Evolutionary conservation across 2,113 vertebrate genomes (phyloP).

Genomic region (Raphicerus campestris): DNA sequence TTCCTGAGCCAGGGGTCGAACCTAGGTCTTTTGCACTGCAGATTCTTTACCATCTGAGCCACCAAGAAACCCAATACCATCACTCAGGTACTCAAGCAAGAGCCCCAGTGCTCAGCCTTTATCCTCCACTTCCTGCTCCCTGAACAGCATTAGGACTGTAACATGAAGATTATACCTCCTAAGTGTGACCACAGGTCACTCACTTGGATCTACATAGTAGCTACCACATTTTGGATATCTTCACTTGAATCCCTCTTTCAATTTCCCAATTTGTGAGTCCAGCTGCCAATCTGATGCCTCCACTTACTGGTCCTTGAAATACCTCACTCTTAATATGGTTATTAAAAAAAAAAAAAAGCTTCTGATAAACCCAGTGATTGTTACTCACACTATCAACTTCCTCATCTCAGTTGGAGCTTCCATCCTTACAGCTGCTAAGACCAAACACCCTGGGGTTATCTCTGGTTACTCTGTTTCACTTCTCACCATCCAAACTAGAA

Average conservation of each 20-base stretch:
- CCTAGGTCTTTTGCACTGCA: not conserved
- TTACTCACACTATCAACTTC: not conserved
- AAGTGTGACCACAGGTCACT: not conserved
- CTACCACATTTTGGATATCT: not conserved
- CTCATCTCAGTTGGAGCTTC: not conserved
- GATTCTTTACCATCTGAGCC: not conserved
- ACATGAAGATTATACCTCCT: not conserved
- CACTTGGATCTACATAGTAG: not conserved
- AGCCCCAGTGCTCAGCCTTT: not conserved
- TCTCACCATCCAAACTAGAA: not conserved
- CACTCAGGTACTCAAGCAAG: not conserved
- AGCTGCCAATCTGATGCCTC: not conserved
- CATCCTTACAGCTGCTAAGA: not conserved
- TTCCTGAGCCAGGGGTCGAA: not conserved
- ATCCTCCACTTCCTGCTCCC: not conserved
- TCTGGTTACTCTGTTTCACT: not conserved
- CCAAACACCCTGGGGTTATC: not conserved
- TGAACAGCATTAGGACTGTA: not conserved
- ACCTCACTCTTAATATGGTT: not conserved
- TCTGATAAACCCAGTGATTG: not conserved
- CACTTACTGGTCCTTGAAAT: not conserved
- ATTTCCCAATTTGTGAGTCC: not conserved
- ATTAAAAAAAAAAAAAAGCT: not conserved
- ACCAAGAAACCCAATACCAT: not conserved
- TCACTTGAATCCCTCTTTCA: not conserved